Conservation (phyloP, 1,140 invertebrate species). For the Meloidogyne hapla region DNA sequence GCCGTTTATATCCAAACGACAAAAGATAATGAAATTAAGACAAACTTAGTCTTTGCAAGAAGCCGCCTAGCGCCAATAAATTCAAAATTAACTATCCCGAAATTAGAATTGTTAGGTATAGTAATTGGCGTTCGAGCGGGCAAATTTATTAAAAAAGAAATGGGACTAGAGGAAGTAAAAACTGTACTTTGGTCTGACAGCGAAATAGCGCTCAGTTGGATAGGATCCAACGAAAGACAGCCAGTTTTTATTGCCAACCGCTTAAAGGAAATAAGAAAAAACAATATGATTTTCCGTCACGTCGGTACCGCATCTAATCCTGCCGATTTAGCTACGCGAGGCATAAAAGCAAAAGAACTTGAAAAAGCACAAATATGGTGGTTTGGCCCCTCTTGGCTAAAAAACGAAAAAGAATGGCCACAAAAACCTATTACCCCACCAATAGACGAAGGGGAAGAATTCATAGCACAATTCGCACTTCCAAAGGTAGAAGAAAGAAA, state of each 20-base stretch:
- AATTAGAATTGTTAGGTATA: conserved; percentile 8
- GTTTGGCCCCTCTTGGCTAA: background rate
- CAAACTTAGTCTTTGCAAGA: background rate
- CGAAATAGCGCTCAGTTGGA: conserved; percentile 17
- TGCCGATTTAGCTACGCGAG: background rate
- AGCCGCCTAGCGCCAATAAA: background rate
- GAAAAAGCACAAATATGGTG: background rate
- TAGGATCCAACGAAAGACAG: background rate
- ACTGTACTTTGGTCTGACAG: conserved; percentile 5
- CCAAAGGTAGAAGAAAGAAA: background rate
- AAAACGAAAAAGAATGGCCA: background rate
- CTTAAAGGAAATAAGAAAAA: background rate
- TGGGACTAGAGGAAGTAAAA: background rate
- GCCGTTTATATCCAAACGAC: background rate
- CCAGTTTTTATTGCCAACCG: background rate
- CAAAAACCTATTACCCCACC: background rate
- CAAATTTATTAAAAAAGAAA: background rate
- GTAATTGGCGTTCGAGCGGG: background rate
- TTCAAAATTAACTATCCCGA: conserved; percentile 10
- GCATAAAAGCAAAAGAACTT: background rate
- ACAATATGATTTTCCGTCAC: background rate
- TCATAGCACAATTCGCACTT: background rate
- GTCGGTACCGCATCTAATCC: background rate
- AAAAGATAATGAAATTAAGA: background rate
- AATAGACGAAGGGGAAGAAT: background rate